Evolutionary conservation across 2,113 vertebrate genomes (phyloP).

Genomic region (Acanthisitta chloris): DNA sequence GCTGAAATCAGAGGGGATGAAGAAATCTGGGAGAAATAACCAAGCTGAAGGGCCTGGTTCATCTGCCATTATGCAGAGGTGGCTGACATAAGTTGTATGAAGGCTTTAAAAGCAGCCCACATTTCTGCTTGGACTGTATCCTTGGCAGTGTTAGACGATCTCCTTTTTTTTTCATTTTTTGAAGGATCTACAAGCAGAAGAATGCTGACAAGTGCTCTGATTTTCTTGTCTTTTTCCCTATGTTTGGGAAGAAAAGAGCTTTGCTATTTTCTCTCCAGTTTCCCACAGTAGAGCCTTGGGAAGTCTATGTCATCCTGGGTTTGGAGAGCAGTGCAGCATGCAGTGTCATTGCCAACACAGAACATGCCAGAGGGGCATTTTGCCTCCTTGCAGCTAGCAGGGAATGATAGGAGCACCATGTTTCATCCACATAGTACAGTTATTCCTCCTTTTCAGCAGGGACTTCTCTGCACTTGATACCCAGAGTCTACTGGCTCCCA

Average conservation of each 20-base stretch:
- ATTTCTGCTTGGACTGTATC: not conserved
- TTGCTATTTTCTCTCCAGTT: not conserved
- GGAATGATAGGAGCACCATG: not conserved
- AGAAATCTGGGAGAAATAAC: not conserved
- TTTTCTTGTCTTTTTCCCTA: not conserved
- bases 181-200: not conserved
- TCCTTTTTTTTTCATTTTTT: not conserved
- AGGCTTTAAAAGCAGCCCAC: not conserved
- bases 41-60: not conserved
- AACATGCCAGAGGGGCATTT: not conserved
- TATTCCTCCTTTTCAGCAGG: not conserved
- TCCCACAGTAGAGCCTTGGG: not conserved
- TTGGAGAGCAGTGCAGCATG: not conserved
- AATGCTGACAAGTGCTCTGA: not conserved
- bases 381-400: not conserved
- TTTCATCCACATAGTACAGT: fast-evolving
- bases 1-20: not conserved
- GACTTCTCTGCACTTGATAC: not conserved
- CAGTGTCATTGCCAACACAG: fast-evolving
- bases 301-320: not conserved
- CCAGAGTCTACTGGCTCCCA: not conserved
- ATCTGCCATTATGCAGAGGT: not conserved
- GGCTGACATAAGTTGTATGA: not conserved
- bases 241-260: not conserved
- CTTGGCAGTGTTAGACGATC: not conserved